Evolutionary conservation across 2,113 vertebrate species (phyloP).

Genomic region (Lycaon pictus): DNA sequence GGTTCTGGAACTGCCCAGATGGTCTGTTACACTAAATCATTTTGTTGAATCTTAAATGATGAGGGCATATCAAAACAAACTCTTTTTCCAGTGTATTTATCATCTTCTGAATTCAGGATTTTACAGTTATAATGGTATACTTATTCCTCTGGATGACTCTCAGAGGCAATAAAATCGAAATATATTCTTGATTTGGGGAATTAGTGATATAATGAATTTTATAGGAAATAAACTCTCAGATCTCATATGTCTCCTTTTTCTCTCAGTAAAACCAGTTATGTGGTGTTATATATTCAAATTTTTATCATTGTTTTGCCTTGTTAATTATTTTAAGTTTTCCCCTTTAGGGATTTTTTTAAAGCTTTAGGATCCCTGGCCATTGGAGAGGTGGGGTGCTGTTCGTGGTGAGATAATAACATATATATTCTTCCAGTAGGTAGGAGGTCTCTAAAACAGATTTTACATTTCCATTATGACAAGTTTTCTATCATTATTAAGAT

Average conservation of each 20-base stretch:
- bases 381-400: neutral
- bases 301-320: neutral
- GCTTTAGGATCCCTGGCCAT: neutral
- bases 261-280: neutral
- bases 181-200: neutral
- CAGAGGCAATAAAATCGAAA: slow-evolving; percentile 54
- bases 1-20: neutral
- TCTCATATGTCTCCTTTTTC: neutral
- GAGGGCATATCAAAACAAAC: neutral
- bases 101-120: slow-evolving; percentile 26
- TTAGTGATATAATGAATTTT: slow-evolving; percentile 42
- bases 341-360: slow-evolving; percentile 39
- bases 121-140: neutral
- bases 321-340: slow-evolving; percentile 34
- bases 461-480: slow-evolving; percentile 53
- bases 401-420: neutral
- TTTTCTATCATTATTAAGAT: slow-evolving; percentile 60
- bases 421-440: neutral
- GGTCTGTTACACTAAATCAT: neutral
- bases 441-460: neutral
- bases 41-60: slow-evolving; percentile 59
- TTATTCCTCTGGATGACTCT: neutral
- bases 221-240: slow-evolving; percentile 34
- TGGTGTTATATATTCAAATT: neutral
- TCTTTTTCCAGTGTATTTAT: slow-evolving; percentile 8